A percentile compares a stretch with the other conserved stretches of the same genome.
Evolutionary conservation across 2,888 invertebrate species (phyloP).

Genomic region (Nematopogon swammerdamellus): DNA sequence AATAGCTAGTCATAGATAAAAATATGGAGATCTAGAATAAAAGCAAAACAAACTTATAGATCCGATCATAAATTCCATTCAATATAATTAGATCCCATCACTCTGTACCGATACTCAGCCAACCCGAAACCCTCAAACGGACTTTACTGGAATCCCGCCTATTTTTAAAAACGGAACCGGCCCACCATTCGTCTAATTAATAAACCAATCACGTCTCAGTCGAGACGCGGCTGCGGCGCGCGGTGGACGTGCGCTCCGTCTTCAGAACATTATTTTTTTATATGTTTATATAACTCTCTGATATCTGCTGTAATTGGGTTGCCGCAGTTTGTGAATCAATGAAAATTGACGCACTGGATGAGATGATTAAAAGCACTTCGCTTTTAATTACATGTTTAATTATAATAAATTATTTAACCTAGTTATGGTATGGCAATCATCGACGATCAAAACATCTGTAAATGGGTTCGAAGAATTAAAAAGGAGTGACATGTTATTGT

Average conservation of each 20-base stretch:
- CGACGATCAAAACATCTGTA: too few relatives aligned
- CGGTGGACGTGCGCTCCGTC: constrained; percentile 54
- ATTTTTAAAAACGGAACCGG: constrained; percentile 49
- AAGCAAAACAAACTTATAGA: too few relatives aligned
- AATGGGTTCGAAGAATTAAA: too few relatives aligned
- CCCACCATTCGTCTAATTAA: constrained; percentile 56
- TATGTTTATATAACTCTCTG: constrained; percentile 43
- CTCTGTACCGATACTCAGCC: too few relatives aligned
- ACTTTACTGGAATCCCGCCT: constrained; percentile 31
- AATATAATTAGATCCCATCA: too few relatives aligned
- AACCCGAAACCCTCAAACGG: background rate
- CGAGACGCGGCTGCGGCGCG: constrained; percentile 53
- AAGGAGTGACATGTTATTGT: too few relatives aligned
- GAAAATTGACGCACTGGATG: constrained; percentile 9
- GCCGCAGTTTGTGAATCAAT: constrained; percentile 29
- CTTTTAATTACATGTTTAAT: background rate
- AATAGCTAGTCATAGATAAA: too few relatives aligned
- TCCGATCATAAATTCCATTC: too few relatives aligned
- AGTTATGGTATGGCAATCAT: too few relatives aligned
- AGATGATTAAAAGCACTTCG: background rate
- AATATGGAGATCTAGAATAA: too few relatives aligned
- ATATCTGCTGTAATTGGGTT: constrained; percentile 51
- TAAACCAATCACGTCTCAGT: constrained; percentile 56
- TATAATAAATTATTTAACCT: too few relatives aligned
- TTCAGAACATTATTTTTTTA: constrained; percentile 54